A percentile compares a stretch with the other conserved stretches of the same genome.
These are phyloP conservation scores for Alcedo atthis DNA, from an alignment of 2,797 vertebrate genomes.

Conservation along the genomic window DNA sequence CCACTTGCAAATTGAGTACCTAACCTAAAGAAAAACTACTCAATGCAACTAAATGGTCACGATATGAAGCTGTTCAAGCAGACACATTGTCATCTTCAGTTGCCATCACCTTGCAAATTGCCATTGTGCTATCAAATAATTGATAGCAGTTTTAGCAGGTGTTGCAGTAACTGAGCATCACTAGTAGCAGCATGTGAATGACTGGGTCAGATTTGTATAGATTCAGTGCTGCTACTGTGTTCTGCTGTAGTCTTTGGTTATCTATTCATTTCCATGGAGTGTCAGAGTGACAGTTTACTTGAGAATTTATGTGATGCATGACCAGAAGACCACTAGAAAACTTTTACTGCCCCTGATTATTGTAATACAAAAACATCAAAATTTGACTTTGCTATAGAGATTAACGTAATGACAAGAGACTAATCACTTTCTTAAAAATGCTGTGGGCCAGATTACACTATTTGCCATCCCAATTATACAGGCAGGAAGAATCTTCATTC, in stretches of 20 bases:
- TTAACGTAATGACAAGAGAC: neutral
- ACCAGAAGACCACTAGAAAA: neutral
- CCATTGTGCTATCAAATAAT: neutral
- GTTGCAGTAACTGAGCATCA: neutral
- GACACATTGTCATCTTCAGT: neutral
- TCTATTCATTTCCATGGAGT: neutral
- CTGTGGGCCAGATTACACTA: neutral
- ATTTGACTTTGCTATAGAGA: neutral
- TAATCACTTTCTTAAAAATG: neutral
- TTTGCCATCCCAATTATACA: neutral
- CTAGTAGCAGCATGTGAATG: neutral
- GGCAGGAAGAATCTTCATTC: neutral
- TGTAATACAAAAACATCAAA: neutral
- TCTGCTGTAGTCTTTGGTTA: neutral
- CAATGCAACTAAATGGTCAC: neutral
- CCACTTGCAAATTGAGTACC: neutral
- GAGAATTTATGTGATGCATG: neutral
- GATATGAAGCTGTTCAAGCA: neutral
- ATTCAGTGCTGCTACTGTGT: neutral
- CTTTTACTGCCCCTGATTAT: neutral
- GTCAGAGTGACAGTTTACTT: neutral
- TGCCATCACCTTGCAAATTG: neutral
- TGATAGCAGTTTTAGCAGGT: neutral
- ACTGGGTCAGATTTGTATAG: neutral
- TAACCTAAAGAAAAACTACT: neutral